phyloP scores from a whole-genome alignment of 1,140 invertebrate species.

The Epicauta chinensis region DNA sequence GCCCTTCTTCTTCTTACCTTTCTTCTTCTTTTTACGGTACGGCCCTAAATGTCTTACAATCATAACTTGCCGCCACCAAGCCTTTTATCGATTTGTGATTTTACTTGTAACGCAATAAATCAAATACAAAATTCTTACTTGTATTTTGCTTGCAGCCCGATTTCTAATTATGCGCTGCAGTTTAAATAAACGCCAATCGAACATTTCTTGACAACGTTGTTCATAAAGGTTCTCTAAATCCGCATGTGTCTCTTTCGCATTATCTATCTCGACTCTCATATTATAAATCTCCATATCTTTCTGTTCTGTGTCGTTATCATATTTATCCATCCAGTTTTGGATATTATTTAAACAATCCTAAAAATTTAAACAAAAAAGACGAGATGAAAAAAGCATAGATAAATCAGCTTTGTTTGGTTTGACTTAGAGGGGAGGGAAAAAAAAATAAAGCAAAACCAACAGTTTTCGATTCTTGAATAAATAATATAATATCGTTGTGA shows the following conservation, averaged over 20 bases:
- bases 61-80: conserved; percentile 12
- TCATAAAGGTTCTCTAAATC: not conserved
- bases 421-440: not conserved
- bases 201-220: not conserved
- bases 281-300: conserved; percentile 3
- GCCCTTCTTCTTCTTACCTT: not conserved
- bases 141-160: conserved; percentile 9
- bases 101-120: too few relatives aligned
- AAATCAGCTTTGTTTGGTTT: not conserved
- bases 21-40: not conserved
- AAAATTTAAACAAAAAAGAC: not conserved
- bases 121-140: not conserved
- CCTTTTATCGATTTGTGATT: not conserved
- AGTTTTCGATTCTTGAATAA: not conserved
- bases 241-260: not conserved
- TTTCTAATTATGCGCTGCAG: too few relatives aligned
- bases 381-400: not conserved
- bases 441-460: too few relatives aligned
- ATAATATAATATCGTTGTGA: not conserved
- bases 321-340: conserved; percentile 11
- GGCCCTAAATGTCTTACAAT: conserved; percentile 4
- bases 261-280: conserved; percentile 1
- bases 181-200: not conserved
- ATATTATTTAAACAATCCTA: conserved; percentile 9
- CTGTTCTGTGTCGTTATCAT: conserved; percentile 7